These are phyloP conservation scores for Todus mexicanus DNA, from an alignment of 2,797 vertebrate species.

Conservation along the genomic window DNA sequence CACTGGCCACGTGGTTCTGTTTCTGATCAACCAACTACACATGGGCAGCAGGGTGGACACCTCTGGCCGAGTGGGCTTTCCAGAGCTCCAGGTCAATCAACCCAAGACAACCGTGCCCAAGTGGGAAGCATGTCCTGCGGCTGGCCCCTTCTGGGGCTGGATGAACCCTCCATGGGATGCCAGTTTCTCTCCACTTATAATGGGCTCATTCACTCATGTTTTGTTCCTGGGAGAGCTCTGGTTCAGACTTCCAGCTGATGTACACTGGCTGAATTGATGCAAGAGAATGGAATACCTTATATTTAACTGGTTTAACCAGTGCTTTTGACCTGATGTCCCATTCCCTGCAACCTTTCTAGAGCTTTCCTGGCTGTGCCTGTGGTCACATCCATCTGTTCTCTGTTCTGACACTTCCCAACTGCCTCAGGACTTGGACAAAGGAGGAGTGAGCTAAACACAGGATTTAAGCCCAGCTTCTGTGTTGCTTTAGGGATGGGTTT, in stretches of 20 bases:
- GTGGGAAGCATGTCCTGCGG: background rate
- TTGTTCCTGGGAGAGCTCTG: background rate
- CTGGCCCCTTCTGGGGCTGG: background rate
- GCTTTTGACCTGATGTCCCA: background rate
- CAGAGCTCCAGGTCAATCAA: background rate
- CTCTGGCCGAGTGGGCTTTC: background rate
- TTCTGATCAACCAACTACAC: accelerated
- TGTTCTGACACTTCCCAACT: background rate
- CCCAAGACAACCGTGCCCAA: background rate
- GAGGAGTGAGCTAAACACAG: background rate
- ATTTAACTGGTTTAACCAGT: background rate
- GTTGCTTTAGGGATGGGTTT: background rate
- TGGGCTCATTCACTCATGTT: accelerated
- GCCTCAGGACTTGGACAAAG: background rate
- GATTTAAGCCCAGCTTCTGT: background rate
- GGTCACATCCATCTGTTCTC: accelerated
- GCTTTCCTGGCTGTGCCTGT: background rate
- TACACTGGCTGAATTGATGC: background rate
- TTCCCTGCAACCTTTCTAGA: background rate
- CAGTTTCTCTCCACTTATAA: background rate
- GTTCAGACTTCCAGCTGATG: background rate
- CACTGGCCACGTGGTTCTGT: accelerated
- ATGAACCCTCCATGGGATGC: background rate
- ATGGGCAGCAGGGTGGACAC: background rate
- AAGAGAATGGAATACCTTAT: background rate